Base-by-base conservation (phyloP, 1,140 invertebrate species). In the Drosophila suzukii region DNA sequence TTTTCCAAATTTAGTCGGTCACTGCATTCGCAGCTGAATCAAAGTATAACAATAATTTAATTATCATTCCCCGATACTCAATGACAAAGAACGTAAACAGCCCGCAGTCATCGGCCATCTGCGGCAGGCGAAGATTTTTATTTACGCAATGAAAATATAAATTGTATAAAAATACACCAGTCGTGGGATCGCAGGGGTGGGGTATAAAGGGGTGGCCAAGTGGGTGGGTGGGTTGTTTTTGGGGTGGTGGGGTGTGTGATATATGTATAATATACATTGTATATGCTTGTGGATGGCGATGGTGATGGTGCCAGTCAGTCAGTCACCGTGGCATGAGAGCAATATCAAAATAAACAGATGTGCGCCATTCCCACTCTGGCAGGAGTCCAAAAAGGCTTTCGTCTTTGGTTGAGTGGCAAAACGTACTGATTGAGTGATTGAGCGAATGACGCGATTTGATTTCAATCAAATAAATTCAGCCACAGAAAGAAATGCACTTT, bases 321-420 rank as follows among this genome's bases (percentile, higher is more conserved):
- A 63, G 49, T 43, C 72, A 73, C 56, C 13, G 50, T 43, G 51
- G 55, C 71, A 70, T 70, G 75, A 47, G 75, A 70, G 72, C 79
- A 78, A 62, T 75, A 75, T 67, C 54, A 71, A 76, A 85, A 85
- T 85, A 85, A 85, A 78, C 81, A 85, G 82, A 85, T 86, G 81
- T 85, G 81, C 78, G 74, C 74, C 60, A 67, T 80, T 84, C 71
- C 27, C 65, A 36, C 55, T 30, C 77, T 85, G 81, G 81, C 81
- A 85, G 53, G 10, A 13, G 54, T 61, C 81, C 81, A 85, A 85
- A 77, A 79, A 68, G 75, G 57, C 80, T 63, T 81, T 78, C 55
- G 80, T 46, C 67, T 67, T 57, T 66, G 53, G 50, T 13, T 47
- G 47, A 74, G 62, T 76, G 81, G 62, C 54, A 75, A 81, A 44